Conservation (phyloP, 1,140 invertebrate species). For the Gerris buenoi region DNA sequence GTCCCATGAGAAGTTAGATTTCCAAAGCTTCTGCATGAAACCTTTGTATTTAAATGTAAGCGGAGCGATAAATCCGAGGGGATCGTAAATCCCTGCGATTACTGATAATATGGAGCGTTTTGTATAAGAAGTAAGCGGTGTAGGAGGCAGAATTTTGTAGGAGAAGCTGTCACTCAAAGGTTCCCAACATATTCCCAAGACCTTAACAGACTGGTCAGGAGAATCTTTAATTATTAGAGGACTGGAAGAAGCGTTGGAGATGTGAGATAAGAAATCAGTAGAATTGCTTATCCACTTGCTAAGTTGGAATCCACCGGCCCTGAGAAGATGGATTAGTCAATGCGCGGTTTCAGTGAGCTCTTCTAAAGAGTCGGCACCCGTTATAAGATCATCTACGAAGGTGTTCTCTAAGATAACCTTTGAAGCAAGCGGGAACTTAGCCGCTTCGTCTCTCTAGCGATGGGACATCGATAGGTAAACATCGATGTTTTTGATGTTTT, state of each 20-base stretch:
- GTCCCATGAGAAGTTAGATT: background rate
- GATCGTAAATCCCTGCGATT: background rate
- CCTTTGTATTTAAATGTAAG: background rate
- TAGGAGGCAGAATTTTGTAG: background rate
- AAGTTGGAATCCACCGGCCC: slow-evolving; percentile 15
- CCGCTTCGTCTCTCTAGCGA: too few relatives aligned
- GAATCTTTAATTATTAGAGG: background rate
- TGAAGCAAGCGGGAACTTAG: slow-evolving; percentile 19
- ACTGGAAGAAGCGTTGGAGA: background rate
- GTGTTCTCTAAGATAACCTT: slow-evolving; percentile 26
- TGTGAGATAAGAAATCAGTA: background rate
- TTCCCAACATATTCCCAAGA: background rate
- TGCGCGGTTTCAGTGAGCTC: slow-evolving; percentile 14
- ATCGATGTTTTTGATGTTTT: too few relatives aligned
- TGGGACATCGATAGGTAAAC: too few relatives aligned
- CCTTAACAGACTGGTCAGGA: background rate
- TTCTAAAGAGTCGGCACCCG: slow-evolving; percentile 20
- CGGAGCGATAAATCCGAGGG: background rate
- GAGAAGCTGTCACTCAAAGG: background rate
- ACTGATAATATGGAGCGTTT: background rate
- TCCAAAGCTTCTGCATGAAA: background rate
- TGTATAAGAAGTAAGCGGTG: background rate
- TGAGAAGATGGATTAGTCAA: slow-evolving; percentile 14
- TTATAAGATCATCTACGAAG: slow-evolving; percentile 33
- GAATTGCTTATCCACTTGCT: slow-evolving; percentile 16